phyloP scores from a whole-genome alignment of 1,140 invertebrate species.

The Temnothorax longispinosus region DNA sequence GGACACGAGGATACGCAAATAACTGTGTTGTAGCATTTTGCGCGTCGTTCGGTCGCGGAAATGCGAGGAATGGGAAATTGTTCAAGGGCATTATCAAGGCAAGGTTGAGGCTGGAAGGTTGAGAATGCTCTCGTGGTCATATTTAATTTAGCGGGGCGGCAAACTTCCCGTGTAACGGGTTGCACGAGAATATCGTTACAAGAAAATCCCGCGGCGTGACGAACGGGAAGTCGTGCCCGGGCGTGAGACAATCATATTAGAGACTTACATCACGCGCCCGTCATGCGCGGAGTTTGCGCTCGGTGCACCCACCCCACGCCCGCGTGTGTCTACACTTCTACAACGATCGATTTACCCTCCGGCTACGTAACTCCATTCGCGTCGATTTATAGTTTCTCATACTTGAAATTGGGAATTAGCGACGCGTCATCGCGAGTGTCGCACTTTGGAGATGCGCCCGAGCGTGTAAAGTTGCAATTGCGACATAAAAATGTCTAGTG shows the following conservation, averaged over 20 bases:
- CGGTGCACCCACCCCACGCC: constrained; percentile 34
- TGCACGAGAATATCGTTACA: constrained; percentile 21
- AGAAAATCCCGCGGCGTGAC: constrained; percentile 46
- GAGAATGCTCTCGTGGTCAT: constrained; percentile 19
- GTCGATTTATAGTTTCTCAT: constrained; percentile 69
- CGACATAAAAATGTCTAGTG: constrained; percentile 28
- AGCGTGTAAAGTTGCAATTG: not conserved
- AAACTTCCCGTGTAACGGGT: constrained; percentile 41
- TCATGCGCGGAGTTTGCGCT: constrained; percentile 61
- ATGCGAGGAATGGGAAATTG: not conserved
- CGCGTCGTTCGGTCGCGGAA: not conserved
- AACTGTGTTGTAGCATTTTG: not conserved
- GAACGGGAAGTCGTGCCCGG: constrained; percentile 48
- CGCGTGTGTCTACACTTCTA: constrained; percentile 31
- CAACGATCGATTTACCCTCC: constrained; percentile 66
- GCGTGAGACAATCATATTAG: constrained; percentile 50
- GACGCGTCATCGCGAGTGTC: constrained; percentile 6
- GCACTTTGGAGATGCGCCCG: constrained; percentile 12
- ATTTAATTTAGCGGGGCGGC: constrained; percentile 41
- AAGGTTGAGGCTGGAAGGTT: not conserved
- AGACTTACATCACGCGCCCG: constrained; percentile 46
- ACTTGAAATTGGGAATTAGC: constrained; percentile 72
- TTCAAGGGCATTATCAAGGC: constrained; percentile 3
- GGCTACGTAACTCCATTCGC: constrained; percentile 56
- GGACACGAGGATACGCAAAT: not conserved